Percentiles rank a stretch among this genome's conserved stretches.
Evolutionary conservation across 2,888 invertebrate species (phyloP).

Genomic region (Macaria liturata): DNA sequence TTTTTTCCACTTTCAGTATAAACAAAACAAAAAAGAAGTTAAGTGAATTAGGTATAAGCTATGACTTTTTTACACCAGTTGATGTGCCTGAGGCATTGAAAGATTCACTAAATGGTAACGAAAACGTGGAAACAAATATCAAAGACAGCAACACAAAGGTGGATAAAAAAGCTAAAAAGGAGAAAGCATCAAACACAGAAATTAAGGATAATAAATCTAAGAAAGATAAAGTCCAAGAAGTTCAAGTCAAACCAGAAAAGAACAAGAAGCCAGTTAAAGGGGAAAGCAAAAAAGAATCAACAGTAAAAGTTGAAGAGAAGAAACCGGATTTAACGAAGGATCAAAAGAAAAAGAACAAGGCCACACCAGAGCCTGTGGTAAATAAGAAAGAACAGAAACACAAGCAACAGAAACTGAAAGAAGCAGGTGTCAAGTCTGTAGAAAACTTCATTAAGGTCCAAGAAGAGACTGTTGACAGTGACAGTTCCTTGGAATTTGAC

Average conservation of each 20-base stretch:
- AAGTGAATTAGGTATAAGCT: constrained; percentile 75
- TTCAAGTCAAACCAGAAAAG: constrained; percentile 9
- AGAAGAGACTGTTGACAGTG: constrained; percentile 54
- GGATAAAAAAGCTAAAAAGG: constrained; percentile 30
- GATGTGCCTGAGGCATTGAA: constrained; percentile 67
- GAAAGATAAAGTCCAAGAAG: constrained; percentile 10
- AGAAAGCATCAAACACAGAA: constrained; percentile 11
- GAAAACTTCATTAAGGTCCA: constrained; percentile 58
- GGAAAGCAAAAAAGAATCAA: constrained; percentile 24
- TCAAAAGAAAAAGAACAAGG: constrained; percentile 28
- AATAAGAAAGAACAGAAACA: constrained; percentile 49
- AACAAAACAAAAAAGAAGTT: constrained; percentile 73
- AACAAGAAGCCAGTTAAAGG: constrained; percentile 17
- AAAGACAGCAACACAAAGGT: constrained; percentile 30
- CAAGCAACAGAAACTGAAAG: constrained; percentile 52
- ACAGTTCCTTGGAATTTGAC: constrained; percentile 61
- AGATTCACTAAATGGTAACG: constrained; percentile 34
- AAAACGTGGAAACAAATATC: constrained; percentile 30
- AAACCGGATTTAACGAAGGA: constrained; percentile 23
- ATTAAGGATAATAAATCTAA: constrained; percentile 20
- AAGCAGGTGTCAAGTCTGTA: constrained; percentile 52
- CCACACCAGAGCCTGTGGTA: constrained; percentile 30
- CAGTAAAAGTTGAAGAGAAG: constrained; percentile 20
- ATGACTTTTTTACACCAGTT: constrained; percentile 76
- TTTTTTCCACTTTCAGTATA: constrained; percentile 54